phyloP scores from a whole-genome alignment of 2,888 invertebrate genomes.

The Ceramica pisi region DNA sequence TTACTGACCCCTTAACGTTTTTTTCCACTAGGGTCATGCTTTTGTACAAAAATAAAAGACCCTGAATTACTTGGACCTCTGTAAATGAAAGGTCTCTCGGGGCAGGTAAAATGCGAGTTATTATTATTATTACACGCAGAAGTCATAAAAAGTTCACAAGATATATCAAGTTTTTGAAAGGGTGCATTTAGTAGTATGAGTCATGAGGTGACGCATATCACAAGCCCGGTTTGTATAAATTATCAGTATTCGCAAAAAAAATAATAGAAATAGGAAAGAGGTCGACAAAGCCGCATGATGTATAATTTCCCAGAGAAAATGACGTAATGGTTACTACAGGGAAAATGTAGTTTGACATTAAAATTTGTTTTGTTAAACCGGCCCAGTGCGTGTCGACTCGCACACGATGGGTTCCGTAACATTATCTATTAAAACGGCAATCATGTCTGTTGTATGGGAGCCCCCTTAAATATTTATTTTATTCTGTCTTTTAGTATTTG shows the following conservation, averaged over 20 bases:
- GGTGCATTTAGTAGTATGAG: background rate
- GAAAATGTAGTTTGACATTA: background rate
- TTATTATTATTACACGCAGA: slow-evolving; percentile 2
- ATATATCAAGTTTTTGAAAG: background rate
- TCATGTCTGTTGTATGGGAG: no score
- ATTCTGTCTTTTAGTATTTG: no score
- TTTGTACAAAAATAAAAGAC: slow-evolving; percentile 1
- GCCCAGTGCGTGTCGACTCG: no score
- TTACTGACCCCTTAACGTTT: background rate
- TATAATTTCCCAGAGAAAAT: slow-evolving; percentile 17
- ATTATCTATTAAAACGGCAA: no score
- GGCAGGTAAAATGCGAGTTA: background rate
- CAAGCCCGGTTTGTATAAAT: slow-evolving; percentile 2
- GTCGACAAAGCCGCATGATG: slow-evolving; percentile 17
- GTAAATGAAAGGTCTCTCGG: background rate
- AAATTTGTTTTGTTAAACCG: background rate
- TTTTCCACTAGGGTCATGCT: background rate
- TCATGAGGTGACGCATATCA: slow-evolving; percentile 21
- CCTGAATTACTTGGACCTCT: background rate
- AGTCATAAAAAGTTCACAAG: background rate
- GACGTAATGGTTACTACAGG: background rate
- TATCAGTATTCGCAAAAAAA: background rate
- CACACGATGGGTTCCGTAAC: no score
- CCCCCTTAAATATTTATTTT: no score
- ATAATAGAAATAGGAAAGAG: slow-evolving; percentile 11